Evolutionary conservation across 2,888 invertebrate species (phyloP).

Genomic region (Aphidoletes aphidimyza): DNA sequence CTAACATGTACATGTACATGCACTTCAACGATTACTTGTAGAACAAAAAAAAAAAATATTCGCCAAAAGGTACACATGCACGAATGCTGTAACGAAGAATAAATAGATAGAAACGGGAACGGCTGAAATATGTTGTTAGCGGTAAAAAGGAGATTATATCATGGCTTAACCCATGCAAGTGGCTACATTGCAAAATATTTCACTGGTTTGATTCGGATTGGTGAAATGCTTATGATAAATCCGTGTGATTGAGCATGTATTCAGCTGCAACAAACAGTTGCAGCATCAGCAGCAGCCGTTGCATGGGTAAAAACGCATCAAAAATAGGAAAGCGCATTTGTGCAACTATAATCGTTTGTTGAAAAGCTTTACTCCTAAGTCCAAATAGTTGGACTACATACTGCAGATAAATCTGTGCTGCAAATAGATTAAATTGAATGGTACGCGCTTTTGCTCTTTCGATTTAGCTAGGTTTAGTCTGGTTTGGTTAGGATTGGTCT

Average conservation of each 20-base stretch:
- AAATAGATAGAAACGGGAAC: background rate
- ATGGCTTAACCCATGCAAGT: background rate
- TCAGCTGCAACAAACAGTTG: background rate
- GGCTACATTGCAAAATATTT: background rate
- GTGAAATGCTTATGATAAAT: background rate
- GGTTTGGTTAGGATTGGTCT: background rate
- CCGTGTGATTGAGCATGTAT: background rate
- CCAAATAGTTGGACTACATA: too few species aligned
- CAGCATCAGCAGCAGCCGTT: background rate
- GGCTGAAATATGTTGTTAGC: background rate
- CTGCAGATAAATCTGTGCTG: conserved; percentile 13
- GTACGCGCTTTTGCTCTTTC: background rate
- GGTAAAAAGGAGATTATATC: background rate
- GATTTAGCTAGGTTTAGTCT: too few species aligned
- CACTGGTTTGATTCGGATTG: background rate
- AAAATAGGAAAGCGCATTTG: background rate
- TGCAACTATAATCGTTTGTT: conserved; percentile 14
- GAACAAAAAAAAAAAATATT: too few species aligned
- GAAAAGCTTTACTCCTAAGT: conserved; percentile 3
- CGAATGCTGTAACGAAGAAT: background rate
- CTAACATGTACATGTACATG: too few species aligned
- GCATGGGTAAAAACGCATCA: background rate
- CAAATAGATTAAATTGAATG: background rate
- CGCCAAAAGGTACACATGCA: background rate
- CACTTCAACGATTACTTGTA: too few species aligned